These are phyloP conservation scores for Enteromius mattozi DNA, from an alignment of 2,797 vertebrate genomes.

Conservation along the genomic window DNA sequence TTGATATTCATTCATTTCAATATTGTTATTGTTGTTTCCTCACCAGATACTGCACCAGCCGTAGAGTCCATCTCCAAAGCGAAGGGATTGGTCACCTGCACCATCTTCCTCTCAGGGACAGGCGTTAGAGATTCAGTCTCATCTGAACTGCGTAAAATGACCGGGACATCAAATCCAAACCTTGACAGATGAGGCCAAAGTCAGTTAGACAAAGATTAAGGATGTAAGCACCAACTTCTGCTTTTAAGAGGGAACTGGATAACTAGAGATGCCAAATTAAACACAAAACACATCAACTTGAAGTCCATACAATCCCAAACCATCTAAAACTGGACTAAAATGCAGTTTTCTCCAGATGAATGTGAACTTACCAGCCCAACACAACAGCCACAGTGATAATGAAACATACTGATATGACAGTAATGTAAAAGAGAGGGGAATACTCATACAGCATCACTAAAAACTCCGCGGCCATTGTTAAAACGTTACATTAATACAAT, in stretches of 20 bases:
- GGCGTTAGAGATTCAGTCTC: conserved; percentile 80
- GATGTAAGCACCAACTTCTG: background rate
- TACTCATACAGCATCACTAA: conserved; percentile 91
- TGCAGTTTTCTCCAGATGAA: background rate
- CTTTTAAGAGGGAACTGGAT: background rate
- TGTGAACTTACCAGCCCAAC: conserved; percentile 86
- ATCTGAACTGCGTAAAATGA: conserved; percentile 90
- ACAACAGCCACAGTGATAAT: conserved; percentile 90
- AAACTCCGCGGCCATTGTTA: conserved; percentile 85
- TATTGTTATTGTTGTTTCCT: conserved; percentile 55
- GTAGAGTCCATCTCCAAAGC: conserved; percentile 80
- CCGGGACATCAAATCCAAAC: conserved; percentile 93
- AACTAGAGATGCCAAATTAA: background rate
- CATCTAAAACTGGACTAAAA: background rate
- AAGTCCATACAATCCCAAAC: background rate
- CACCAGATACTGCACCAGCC: conserved; percentile 82
- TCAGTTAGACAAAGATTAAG: background rate
- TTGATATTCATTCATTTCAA: background rate
- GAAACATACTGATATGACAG: conserved; percentile 90
- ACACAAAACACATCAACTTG: too few species aligned
- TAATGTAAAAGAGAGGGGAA: conserved; percentile 90
- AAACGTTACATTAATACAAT: background rate
- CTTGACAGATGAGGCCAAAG: conserved; percentile 69
- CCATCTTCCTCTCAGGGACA: conserved; percentile 89
- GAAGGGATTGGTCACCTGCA: conserved; percentile 94